Evolutionary conservation across 2,797 vertebrate species (phyloP).

Genomic region (Rhabdophis nuchalis): DNA sequence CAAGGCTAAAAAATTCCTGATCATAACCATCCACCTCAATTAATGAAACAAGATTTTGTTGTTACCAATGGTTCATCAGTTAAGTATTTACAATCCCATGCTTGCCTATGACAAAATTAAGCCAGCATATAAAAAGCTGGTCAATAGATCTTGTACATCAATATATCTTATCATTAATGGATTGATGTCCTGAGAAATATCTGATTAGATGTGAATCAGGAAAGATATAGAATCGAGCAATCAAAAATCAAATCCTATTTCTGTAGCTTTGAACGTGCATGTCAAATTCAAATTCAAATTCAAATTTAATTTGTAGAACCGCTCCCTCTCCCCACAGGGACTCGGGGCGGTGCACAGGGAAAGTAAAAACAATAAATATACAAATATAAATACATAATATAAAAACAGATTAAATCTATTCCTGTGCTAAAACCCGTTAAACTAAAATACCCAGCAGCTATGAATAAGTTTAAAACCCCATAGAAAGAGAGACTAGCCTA

Average conservation of each 20-base stretch:
- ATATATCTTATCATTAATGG: accelerated
- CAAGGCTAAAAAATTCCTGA: background rate
- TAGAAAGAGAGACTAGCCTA: too few species aligned
- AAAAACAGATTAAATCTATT: too few species aligned
- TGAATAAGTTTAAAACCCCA: too few species aligned
- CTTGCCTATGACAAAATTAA: background rate
- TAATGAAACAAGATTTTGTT: background rate
- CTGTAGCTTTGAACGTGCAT: background rate
- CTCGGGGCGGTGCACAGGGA: too few species aligned
- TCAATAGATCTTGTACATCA: background rate
- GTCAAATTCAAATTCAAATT: too few species aligned
- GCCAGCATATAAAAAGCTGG: background rate
- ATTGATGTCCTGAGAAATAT: accelerated
- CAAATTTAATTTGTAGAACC: too few species aligned
- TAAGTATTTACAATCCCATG: accelerated
- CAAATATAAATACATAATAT: too few species aligned
- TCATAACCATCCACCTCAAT: background rate
- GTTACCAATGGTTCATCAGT: background rate
- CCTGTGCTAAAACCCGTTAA: too few species aligned
- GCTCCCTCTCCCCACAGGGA: too few species aligned
- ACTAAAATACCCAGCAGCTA: too few species aligned
- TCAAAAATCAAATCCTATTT: background rate
- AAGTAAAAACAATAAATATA: too few species aligned
- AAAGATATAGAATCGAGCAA: background rate
- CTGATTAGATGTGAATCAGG: accelerated